Evolutionary conservation across 2,113 vertebrate species (phyloP).

Genomic region (Pyxicephalus adspersus): DNA sequence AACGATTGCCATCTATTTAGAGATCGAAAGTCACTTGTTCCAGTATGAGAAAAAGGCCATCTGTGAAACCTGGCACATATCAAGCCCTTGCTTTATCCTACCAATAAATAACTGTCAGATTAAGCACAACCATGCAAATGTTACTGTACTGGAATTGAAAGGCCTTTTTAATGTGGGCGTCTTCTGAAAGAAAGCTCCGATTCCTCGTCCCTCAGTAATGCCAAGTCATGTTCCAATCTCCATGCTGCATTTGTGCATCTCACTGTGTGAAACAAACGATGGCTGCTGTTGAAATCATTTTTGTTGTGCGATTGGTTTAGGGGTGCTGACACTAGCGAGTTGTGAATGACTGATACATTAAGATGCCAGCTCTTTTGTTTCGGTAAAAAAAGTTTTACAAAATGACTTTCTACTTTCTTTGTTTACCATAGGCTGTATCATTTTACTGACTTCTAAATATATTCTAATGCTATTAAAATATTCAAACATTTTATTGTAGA

Average conservation of each 20-base stretch:
- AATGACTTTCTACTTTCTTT: background rate
- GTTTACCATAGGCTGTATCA: background rate
- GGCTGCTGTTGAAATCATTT: constrained; percentile 59
- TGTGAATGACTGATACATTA: constrained; percentile 57
- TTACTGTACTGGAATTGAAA: constrained; percentile 67
- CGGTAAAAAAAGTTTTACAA: constrained; percentile 10
- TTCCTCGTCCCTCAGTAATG: constrained; percentile 56
- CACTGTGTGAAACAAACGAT: constrained; percentile 67
- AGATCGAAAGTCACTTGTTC: constrained; percentile 28
- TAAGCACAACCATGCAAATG: constrained; percentile 66
- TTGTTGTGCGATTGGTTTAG: constrained; percentile 49
- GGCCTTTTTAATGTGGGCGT: constrained; percentile 63
- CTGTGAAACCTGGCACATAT: constrained; percentile 67
- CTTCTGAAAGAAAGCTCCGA: constrained; percentile 60
- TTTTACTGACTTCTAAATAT: constrained; percentile 19
- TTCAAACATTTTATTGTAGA: too few species aligned
- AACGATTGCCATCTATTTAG: constrained; percentile 27
- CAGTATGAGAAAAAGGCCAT: constrained; percentile 66
- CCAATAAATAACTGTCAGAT: constrained; percentile 71
- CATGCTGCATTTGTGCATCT: constrained; percentile 60
- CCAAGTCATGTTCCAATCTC: constrained; percentile 59
- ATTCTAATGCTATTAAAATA: constrained; percentile 2
- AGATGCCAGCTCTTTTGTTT: background rate
- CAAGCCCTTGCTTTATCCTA: constrained; percentile 62
- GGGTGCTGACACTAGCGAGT: constrained; percentile 49